A percentile compares a stretch with the other conserved stretches of the same genome.
These are phyloP conservation scores for Conops quadrifasciatus DNA, from an alignment of 2,888 invertebrate species.

Conservation along the genomic window DNA sequence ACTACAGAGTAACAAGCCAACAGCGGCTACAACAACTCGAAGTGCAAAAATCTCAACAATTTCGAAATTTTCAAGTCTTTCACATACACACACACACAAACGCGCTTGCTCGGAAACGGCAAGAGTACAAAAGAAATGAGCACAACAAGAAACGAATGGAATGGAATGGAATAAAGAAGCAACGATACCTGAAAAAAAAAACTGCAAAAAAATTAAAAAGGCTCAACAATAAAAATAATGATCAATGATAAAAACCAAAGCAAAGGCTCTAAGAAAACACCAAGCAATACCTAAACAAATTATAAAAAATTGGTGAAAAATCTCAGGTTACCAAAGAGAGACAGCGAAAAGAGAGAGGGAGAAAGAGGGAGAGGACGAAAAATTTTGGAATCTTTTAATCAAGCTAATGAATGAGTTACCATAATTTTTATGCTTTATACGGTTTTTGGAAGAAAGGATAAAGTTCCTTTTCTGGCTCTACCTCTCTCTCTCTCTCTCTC, in stretches of 20 bases:
- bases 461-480: not conserved
- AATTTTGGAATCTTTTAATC: conserved; percentile 4
- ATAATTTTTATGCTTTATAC: conserved; percentile 3
- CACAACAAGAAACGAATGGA: not conserved
- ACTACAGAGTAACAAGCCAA: not conserved
- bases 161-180: not conserved
- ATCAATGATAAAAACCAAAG: conserved; percentile 2
- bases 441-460: conserved; percentile 3
- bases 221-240: not conserved
- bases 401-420: conserved; percentile 15
- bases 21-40: not conserved
- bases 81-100: conserved; percentile 6
- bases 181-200: not conserved
- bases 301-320: conserved; percentile 6
- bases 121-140: not conserved
- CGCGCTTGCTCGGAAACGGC: not conserved
- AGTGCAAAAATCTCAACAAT: conserved; percentile 1
- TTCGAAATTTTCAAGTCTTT: not conserved
- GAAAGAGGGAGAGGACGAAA: too few species aligned
- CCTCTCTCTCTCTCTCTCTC: not conserved
- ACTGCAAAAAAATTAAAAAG: not conserved
- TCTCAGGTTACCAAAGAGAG: conserved; percentile 23
- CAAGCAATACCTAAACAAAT: not conserved
- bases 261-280: too few species aligned
- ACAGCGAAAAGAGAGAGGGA: not conserved